phyloP scores from a whole-genome alignment of 2,888 invertebrate genomes.

The Theretra japonica region DNA sequence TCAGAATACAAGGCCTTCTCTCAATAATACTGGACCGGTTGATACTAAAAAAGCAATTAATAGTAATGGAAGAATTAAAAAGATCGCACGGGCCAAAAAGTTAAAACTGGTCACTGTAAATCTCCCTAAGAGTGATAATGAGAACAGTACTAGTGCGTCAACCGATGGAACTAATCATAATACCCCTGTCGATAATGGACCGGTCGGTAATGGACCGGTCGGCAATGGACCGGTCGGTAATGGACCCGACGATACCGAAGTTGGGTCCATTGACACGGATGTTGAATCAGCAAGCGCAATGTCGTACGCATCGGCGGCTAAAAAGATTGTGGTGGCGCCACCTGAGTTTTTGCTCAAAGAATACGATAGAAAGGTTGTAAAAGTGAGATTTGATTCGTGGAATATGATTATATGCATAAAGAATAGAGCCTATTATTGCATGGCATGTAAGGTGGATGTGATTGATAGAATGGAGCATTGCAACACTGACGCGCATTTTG shows the following conservation, averaged over 20 bases:
- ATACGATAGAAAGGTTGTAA: background rate
- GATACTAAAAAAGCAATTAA: too few species aligned
- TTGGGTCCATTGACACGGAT: background rate
- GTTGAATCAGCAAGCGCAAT: background rate
- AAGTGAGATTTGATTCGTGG: background rate
- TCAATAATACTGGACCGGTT: too few species aligned
- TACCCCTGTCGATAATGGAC: background rate
- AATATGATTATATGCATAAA: background rate
- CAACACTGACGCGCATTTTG: background rate
- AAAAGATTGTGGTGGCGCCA: background rate
- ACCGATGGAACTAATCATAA: too few species aligned
- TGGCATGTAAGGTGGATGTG: background rate
- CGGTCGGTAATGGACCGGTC: background rate
- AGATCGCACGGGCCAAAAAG: too few species aligned
- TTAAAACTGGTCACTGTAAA: background rate
- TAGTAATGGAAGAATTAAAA: too few species aligned
- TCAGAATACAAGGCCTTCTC: too few species aligned
- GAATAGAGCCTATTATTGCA: constrained; percentile 5
- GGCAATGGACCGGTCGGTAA: background rate
- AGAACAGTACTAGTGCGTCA: background rate
- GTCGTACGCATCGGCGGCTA: constrained; percentile 13
- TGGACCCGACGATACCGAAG: background rate
- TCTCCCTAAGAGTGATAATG: background rate
- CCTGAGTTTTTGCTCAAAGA: background rate
- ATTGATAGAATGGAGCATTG: background rate